Conservation (phyloP, 2,113 vertebrate species). For the Cichladusa arquata region DNA sequence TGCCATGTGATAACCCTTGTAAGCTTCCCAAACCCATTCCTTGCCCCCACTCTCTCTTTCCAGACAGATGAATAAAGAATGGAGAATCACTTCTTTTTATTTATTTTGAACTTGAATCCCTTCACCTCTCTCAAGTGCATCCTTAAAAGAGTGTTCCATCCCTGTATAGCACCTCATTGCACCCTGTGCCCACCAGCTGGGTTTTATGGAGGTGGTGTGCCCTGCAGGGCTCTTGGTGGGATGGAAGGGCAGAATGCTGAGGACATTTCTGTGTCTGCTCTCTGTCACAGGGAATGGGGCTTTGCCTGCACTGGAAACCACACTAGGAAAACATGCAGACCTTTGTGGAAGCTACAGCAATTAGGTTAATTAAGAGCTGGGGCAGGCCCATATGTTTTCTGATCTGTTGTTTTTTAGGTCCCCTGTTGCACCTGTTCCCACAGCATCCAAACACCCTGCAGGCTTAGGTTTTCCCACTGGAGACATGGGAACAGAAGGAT, state of each 20-base stretch:
- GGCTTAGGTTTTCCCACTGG: background rate
- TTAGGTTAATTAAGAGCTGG: conserved; percentile 52
- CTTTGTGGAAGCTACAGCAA: background rate
- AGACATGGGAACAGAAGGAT: background rate
- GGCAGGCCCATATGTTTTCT: conserved; percentile 51
- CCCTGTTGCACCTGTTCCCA: conserved; percentile 15
- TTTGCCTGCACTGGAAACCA: background rate
- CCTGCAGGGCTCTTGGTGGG: background rate
- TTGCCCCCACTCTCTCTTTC: background rate
- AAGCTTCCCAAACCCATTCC: background rate
- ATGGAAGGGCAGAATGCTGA: background rate
- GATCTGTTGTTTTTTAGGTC: conserved; percentile 18
- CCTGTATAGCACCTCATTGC: too few species aligned
- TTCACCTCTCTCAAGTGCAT: background rate
- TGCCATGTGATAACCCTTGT: background rate
- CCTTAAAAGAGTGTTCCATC: background rate
- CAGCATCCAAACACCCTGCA: background rate
- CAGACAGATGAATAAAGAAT: background rate
- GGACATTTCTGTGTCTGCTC: background rate
- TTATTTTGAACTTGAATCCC: background rate
- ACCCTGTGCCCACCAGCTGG: background rate
- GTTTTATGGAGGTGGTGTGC: background rate
- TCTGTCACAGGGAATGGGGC: background rate
- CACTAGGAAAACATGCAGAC: background rate
- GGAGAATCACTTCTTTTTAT: background rate